Conservation (phyloP, 1,140 invertebrate species). For the Glossosoma conforme region DNA sequence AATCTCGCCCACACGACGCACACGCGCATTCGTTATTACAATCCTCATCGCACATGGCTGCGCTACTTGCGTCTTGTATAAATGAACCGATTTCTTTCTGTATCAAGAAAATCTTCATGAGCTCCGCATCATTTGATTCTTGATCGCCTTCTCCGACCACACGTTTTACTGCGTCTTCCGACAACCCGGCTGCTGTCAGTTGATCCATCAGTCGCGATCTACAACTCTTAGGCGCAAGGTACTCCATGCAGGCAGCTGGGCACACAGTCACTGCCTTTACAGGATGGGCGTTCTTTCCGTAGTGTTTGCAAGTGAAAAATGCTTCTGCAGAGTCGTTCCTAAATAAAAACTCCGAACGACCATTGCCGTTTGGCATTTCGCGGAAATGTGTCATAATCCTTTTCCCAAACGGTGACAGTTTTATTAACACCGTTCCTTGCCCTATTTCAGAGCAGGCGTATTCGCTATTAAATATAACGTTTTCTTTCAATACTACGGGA, state of each 20-base stretch:
- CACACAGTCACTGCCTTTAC: neutral
- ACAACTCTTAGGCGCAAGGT: slow-evolving; percentile 10
- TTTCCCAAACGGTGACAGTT: slow-evolving; percentile 9
- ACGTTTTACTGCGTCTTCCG: slow-evolving; percentile 9
- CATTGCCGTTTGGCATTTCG: neutral
- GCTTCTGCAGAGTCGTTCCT: neutral
- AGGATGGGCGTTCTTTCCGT: neutral
- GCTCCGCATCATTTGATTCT: slow-evolving; percentile 10
- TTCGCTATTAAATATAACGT: slow-evolving; percentile 3
- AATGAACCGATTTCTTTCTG: neutral
- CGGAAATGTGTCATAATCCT: slow-evolving; percentile 12
- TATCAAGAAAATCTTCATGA: slow-evolving; percentile 10
- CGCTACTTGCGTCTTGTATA: neutral
- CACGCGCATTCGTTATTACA: no score
- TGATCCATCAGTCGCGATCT: neutral
- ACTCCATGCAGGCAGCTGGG: slow-evolving; percentile 12
- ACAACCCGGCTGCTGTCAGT: slow-evolving; percentile 8
- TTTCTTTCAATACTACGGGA: slow-evolving; percentile 3
- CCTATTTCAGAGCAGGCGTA: slow-evolving; percentile 6
- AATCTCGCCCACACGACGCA: slow-evolving; percentile 9
- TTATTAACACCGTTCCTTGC: slow-evolving; percentile 5
- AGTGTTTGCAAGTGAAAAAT: slow-evolving; percentile 12
- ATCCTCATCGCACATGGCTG: no score
- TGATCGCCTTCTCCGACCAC: slow-evolving; percentile 11
- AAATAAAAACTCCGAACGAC: neutral